Conservation (phyloP, 2,113 vertebrate species). For the Mirza zaza region DNA sequence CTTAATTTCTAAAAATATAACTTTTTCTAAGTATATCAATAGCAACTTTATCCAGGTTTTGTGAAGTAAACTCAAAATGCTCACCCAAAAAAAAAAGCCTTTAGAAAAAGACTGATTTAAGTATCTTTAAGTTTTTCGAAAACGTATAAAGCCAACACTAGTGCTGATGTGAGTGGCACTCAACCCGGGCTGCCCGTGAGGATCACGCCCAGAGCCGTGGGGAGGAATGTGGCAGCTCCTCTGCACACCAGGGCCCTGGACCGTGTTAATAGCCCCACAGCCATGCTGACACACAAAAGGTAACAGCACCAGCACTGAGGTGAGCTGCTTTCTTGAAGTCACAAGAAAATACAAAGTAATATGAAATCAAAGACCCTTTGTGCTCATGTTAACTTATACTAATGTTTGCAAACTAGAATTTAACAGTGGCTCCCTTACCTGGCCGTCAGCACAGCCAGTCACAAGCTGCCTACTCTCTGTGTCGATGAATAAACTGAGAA, state of each 20-base stretch:
- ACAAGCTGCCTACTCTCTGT: conserved; percentile 85
- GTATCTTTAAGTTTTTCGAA: not conserved
- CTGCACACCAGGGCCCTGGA: not conserved
- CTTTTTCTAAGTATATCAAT: not conserved
- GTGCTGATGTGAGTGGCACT: not conserved
- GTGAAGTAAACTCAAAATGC: not conserved
- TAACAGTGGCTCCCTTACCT: conserved; percentile 78
- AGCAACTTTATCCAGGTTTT: not conserved
- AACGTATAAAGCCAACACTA: not conserved
- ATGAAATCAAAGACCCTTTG: fast-evolving
- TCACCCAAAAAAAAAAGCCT: not conserved
- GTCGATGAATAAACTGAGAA: conserved; percentile 86
- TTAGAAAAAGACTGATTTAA: not conserved
- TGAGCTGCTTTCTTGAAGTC: not conserved
- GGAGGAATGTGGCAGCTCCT: fast-evolving
- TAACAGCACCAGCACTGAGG: too few species aligned
- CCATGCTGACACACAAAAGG: not conserved
- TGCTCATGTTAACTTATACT: fast-evolving
- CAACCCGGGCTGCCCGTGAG: too few species aligned
- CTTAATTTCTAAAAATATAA: not conserved
- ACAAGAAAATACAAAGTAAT: not conserved
- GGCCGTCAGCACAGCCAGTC: conserved; percentile 88
- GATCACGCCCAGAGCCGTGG: too few species aligned
- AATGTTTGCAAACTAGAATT: fast-evolving
- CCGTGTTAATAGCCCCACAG: fast-evolving